phyloP scores from a whole-genome alignment of 2,113 vertebrate genomes.

The Sisor rabdophorus region DNA sequence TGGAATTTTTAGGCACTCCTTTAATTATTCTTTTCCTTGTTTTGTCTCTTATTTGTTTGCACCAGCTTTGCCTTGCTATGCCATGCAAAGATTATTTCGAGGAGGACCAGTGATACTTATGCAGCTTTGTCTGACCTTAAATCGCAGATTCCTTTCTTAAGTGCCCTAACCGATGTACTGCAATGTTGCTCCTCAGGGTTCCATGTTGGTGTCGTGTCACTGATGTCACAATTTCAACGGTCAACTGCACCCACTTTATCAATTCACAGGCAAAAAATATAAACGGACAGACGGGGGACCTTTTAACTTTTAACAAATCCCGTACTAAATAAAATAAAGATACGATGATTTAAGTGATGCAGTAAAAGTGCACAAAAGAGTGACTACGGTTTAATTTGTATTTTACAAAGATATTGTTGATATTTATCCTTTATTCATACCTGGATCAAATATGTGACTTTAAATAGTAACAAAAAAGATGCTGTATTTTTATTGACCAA shows the following conservation, averaged over 20 bases:
- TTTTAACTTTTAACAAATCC: not conserved
- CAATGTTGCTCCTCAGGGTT: constrained; percentile 38
- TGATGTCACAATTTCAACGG: constrained; percentile 14
- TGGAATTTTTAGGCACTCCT: constrained; percentile 61
- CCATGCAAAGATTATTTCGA: constrained; percentile 19
- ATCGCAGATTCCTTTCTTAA: not conserved
- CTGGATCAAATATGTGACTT: constrained; percentile 22
- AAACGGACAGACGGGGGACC: not conserved
- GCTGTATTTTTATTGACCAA: constrained; percentile 15
- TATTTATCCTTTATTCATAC: not conserved
- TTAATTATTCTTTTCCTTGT: not conserved
- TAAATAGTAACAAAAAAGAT: constrained; percentile 4
- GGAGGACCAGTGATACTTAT: not conserved
- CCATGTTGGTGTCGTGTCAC: not conserved
- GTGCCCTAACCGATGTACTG: constrained; percentile 36
- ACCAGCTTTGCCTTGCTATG: constrained; percentile 32
- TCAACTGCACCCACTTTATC: constrained; percentile 6
- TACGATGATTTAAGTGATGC: not conserved
- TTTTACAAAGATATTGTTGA: not conserved
- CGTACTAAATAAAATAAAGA: not conserved
- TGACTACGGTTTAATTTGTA: not conserved
- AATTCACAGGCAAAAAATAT: constrained; percentile 2
- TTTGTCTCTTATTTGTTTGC: constrained; percentile 12
- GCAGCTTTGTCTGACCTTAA: constrained; percentile 23
- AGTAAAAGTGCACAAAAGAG: not conserved